Percentiles rank a stretch among this genome's conserved stretches.
These are phyloP conservation scores for Cerastis leucographa DNA, from an alignment of 2,888 invertebrate species.

Conservation along the genomic window DNA sequence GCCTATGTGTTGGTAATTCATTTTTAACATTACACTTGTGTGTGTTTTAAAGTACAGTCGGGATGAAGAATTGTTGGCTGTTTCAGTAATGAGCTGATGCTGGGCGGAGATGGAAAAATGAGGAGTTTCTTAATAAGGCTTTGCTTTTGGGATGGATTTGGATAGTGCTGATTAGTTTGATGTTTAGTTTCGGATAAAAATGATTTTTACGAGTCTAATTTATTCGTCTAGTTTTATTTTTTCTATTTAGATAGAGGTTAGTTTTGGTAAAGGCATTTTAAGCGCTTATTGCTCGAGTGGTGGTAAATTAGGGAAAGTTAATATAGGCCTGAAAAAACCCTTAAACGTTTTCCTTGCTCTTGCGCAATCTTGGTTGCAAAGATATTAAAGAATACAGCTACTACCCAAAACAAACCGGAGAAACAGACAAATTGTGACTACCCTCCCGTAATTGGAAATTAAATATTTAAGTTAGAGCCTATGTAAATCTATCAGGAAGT, in stretches of 20 bases:
- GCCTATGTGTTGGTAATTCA: slow-evolving; percentile 90
- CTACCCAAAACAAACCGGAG: neutral
- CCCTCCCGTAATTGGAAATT: slow-evolving; percentile 46
- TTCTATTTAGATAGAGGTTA: too few species aligned
- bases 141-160: neutral
- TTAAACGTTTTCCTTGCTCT: neutral
- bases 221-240: neutral
- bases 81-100: slow-evolving; percentile 63
- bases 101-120: slow-evolving; percentile 20
- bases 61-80: slow-evolving; percentile 50
- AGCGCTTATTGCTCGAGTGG: neutral
- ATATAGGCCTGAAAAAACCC: neutral
- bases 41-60: slow-evolving; percentile 90
- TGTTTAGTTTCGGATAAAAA: neutral
- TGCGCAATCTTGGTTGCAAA: neutral
- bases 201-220: neutral
- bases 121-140: slow-evolving; percentile 34
- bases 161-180: neutral
- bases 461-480: slow-evolving; percentile 45
- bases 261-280: neutral
- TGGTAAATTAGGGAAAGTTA: neutral
- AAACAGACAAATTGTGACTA: slow-evolving; percentile 23
- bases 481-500: slow-evolving; percentile 39
- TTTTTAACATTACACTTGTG: slow-evolving; percentile 90
- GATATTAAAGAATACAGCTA: neutral